Percentiles rank a stretch among this genome's conserved stretches.
These are phyloP conservation scores for Lucilia sericata DNA, from an alignment of 1,140 invertebrate species.

Conservation along the genomic window DNA sequence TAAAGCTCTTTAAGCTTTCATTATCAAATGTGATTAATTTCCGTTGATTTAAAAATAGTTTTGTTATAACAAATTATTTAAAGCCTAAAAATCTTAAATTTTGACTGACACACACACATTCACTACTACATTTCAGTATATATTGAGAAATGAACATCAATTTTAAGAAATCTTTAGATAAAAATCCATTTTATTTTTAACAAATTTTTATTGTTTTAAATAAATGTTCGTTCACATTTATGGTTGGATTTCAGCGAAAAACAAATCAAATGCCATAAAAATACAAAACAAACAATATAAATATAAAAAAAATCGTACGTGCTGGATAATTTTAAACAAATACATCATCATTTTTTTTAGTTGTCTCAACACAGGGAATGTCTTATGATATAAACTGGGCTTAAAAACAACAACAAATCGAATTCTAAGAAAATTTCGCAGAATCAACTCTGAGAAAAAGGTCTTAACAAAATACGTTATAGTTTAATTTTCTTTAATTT, in stretches of 20 bases:
- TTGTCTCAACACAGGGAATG: not conserved
- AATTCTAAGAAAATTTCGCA: conserved; percentile 10
- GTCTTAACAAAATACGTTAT: too few species aligned
- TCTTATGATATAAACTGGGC: not conserved
- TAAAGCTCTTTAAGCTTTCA: not conserved
- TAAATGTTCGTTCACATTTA: conserved; percentile 26
- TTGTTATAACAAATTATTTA: too few species aligned
- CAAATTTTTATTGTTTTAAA: conserved; percentile 18
- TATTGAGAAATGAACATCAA: not conserved
- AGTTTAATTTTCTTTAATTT: too few species aligned
- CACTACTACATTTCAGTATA: not conserved
- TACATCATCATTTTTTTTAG: not conserved
- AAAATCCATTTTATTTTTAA: conserved; percentile 10
- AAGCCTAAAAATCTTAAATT: not conserved
- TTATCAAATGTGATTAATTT: not conserved
- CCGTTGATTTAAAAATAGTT: not conserved
- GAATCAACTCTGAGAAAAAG: not conserved
- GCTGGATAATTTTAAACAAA: conserved; percentile 20
- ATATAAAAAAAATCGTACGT: conserved; percentile 4
- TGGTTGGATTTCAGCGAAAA: conserved; percentile 22
- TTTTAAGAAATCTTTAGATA: conserved; percentile 21
- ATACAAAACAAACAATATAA: conserved; percentile 7
- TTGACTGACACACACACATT: not conserved
- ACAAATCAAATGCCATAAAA: conserved; percentile 29
- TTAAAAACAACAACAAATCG: not conserved